Conservation (phyloP, 2,888 invertebrate species). For the Sacculina carcini region DNA sequence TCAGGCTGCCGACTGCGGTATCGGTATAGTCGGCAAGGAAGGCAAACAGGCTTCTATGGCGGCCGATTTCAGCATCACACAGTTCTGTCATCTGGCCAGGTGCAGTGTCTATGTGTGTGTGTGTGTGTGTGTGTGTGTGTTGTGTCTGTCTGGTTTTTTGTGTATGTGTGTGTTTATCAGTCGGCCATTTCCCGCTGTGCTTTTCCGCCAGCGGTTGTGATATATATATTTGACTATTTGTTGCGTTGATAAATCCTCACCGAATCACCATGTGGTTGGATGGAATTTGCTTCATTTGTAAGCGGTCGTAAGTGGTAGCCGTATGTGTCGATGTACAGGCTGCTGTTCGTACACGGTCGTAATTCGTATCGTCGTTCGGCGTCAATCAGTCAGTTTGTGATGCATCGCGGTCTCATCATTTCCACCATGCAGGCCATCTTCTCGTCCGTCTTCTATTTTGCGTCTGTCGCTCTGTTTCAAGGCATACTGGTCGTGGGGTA, state of each 20-base stretch:
- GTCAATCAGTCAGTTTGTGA: slow-evolving; percentile 92
- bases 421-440: slow-evolving; percentile 97
- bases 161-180: too few relatives aligned
- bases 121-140: too few relatives aligned
- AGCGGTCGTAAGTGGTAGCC: neutral
- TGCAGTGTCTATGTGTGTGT: too few relatives aligned
- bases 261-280: too few relatives aligned
- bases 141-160: too few relatives aligned
- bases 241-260: too few relatives aligned
- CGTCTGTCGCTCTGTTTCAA: slow-evolving; percentile 89
- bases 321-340: slow-evolving; percentile 18
- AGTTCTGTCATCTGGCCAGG: slow-evolving; percentile 47
- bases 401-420: slow-evolving; percentile 91
- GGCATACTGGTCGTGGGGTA: slow-evolving; percentile 94
- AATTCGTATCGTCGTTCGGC: slow-evolving; percentile 83
- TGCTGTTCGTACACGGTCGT: slow-evolving; percentile 72
- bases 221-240: too few relatives aligned
- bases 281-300: too few relatives aligned
- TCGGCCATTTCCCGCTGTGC: too few relatives aligned
- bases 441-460: slow-evolving; percentile 94
- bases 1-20: slow-evolving; percentile 28
- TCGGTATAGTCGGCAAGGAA: slow-evolving; percentile 68
- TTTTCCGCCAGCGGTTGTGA: neutral
- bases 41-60: slow-evolving; percentile 78
- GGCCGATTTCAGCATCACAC: slow-evolving; percentile 85